Percentiles rank a stretch among this genome's conserved stretches.
Evolutionary conservation across 2,888 invertebrate genomes (phyloP).

Genomic region (Diarsia rubi): DNA sequence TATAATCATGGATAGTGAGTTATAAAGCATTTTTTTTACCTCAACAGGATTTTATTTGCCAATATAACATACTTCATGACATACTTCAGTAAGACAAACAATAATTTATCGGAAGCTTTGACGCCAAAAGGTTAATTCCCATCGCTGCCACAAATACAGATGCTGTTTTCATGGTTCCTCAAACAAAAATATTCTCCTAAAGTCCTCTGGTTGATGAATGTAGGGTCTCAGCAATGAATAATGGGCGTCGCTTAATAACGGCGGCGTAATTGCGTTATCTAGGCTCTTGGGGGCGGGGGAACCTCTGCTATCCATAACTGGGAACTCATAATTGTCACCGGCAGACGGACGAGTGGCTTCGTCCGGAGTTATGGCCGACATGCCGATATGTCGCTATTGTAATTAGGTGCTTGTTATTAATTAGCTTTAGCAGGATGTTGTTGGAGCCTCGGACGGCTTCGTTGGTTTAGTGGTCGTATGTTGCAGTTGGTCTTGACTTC

Average conservation of each 20-base stretch:
- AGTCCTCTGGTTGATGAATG: slow-evolving; percentile 75
- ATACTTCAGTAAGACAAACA: neutral
- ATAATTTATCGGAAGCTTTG: slow-evolving; percentile 42
- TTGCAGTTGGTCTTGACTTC: no score
- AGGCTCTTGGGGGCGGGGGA: slow-evolving; percentile 79
- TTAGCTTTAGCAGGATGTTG: neutral
- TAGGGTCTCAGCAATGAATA: slow-evolving; percentile 84
- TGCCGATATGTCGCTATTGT: slow-evolving; percentile 62
- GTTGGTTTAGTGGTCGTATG: no score
- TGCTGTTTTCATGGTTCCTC: slow-evolving; percentile 69
- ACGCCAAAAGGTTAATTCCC: slow-evolving; percentile 54
- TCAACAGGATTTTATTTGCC: neutral
- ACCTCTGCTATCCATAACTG: slow-evolving; percentile 85
- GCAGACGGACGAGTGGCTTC: slow-evolving; percentile 68
- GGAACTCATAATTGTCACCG: slow-evolving; percentile 86
- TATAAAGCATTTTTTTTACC: neutral
- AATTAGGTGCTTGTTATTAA: slow-evolving; percentile 37
- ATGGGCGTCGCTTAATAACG: slow-evolving; percentile 87
- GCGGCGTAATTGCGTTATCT: slow-evolving; percentile 88
- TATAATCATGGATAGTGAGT: neutral
- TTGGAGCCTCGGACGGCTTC: neutral
- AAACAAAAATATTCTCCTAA: slow-evolving; percentile 69
- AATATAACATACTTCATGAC: neutral
- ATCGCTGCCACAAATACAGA: slow-evolving; percentile 62
- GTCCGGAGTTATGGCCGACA: slow-evolving; percentile 66